phyloP scores from a whole-genome alignment of 2,888 invertebrate species.

The Tetranychus piercei region DNA sequence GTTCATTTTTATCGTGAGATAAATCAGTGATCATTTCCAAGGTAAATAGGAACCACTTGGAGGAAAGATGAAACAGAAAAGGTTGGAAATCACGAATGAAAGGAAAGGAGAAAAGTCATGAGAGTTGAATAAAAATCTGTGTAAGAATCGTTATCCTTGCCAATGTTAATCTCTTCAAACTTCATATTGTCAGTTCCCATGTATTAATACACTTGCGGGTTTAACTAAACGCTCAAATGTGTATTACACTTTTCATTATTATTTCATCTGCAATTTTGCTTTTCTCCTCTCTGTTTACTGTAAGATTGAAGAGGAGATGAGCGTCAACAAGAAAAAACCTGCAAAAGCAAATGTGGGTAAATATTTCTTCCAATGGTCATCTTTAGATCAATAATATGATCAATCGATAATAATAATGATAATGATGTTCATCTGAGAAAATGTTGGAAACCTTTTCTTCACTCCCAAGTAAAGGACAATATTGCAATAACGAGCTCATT shows the following conservation, averaged over 20 bases:
- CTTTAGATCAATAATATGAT: too few relatives aligned
- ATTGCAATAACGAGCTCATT: constrained; percentile 5
- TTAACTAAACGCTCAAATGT: too few relatives aligned
- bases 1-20: neutral
- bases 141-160: neutral
- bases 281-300: too few relatives aligned
- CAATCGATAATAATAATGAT: too few relatives aligned
- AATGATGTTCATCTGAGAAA: too few relatives aligned
- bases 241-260: too few relatives aligned
- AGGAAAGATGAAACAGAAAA: neutral
- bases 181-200: neutral
- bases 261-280: too few relatives aligned
- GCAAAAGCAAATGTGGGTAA: too few relatives aligned
- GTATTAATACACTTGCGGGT: neutral
- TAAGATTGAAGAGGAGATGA: too few relatives aligned
- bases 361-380: too few relatives aligned
- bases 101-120: neutral
- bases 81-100: neutral
- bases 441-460: too few relatives aligned
- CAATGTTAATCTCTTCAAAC: neutral
- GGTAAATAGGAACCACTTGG: neutral
- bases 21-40: constrained; percentile 1
- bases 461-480: neutral
- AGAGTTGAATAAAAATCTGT: neutral
- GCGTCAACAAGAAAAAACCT: too few relatives aligned